Evolutionary conservation across 2,113 vertebrate genomes (phyloP).

Genomic region (Poeciliopsis occidentalis): DNA sequence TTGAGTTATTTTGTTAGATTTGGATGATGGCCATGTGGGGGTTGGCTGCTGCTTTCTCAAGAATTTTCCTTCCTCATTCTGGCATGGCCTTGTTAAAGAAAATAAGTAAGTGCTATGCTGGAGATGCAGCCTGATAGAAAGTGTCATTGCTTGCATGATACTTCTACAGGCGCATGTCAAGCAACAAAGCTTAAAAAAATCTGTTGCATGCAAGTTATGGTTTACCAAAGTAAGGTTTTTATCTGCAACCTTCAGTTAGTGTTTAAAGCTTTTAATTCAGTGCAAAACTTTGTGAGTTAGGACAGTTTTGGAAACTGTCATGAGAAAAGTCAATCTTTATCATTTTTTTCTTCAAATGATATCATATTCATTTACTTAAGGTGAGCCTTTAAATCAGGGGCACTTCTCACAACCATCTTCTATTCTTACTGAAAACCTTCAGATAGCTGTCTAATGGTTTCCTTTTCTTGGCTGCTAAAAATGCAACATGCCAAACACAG

Average conservation of each 20-base stretch:
- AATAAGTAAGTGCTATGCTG: background rate
- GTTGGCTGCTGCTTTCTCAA: background rate
- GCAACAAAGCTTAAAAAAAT: background rate
- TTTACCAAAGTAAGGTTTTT: slow-evolving; percentile 10
- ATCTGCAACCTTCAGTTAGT: slow-evolving; percentile 28
- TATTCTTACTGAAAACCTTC: background rate
- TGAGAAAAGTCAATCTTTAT: background rate
- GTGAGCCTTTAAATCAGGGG: background rate
- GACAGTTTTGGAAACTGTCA: background rate
- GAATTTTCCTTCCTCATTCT: background rate
- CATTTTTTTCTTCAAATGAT: background rate
- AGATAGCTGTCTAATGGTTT: background rate
- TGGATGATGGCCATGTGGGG: background rate
- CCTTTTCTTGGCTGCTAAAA: background rate
- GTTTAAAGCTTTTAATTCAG: slow-evolving; percentile 19
- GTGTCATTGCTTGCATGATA: background rate
- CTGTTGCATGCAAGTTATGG: background rate
- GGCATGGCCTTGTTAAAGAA: background rate
- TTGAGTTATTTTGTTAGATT: background rate
- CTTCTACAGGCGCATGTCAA: background rate
- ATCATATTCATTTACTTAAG: background rate
- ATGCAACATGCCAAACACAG: background rate
- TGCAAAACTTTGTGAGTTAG: background rate
- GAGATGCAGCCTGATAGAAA: background rate
- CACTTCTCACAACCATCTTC: background rate